Percentiles rank a stretch among this genome's conserved stretches.
phyloP scores from a whole-genome alignment of 2,888 invertebrate genomes.

The Pyrrhia umbra region DNA sequence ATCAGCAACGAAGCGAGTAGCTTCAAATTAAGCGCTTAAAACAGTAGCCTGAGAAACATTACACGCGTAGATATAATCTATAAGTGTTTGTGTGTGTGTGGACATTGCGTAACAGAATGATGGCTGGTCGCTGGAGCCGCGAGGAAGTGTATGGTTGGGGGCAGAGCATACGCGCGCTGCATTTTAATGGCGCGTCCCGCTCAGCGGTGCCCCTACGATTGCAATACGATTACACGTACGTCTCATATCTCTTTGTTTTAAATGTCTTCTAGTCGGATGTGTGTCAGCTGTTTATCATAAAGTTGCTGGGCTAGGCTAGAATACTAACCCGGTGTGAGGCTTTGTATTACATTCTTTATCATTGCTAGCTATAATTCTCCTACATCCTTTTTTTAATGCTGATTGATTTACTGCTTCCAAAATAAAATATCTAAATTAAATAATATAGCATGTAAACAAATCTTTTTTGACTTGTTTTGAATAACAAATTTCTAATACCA shows the following conservation, averaged over 20 bases:
- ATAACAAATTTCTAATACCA: constrained; percentile 18
- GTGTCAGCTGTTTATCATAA: constrained; percentile 53
- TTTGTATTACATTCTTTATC: constrained; percentile 13
- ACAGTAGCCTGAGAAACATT: constrained; percentile 49
- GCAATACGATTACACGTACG: constrained; percentile 59
- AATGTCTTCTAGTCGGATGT: constrained; percentile 41
- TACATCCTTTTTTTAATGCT: neutral
- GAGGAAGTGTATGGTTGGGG: constrained; percentile 66
- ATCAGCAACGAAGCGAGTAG: constrained; percentile 45
- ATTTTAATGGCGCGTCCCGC: constrained; percentile 76
- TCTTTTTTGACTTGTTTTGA: neutral
- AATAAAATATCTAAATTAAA: neutral
- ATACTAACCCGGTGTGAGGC: constrained; percentile 27
- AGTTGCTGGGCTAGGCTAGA: constrained; percentile 35
- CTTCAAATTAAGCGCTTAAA: constrained; percentile 50
- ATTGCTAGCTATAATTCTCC: neutral
- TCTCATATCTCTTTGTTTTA: constrained; percentile 54
- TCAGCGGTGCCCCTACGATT: constrained; percentile 56
- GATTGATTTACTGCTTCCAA: neutral
- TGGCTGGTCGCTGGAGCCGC: constrained; percentile 54
- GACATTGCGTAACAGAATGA: constrained; percentile 71
- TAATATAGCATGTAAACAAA: neutral
- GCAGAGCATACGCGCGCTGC: constrained; percentile 73
- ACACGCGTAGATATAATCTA: constrained; percentile 47
- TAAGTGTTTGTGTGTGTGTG: constrained; percentile 57